Evolutionary conservation across 1,140 invertebrate species (phyloP), one percentile per base, ranked within the genome.

Genomic region (Drosophila setifemur): DNA sequence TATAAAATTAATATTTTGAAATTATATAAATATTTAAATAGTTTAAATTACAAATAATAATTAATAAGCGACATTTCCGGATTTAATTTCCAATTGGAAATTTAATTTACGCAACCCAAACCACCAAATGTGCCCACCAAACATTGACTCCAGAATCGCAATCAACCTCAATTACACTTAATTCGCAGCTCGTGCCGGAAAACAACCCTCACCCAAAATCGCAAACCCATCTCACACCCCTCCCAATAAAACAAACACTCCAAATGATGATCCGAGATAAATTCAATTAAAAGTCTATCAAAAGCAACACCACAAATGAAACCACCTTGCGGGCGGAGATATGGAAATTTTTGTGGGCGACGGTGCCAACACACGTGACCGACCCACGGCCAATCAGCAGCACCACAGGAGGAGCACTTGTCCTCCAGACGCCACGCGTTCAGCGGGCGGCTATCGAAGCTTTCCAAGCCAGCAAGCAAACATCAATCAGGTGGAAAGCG

Each of bases 401-500:
- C n/a, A n/a, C n/a, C n/a, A n/a, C n/a, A 19, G n/a, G 33, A 61
- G 54, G 26, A 45, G 67, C 68, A 58, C 78, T 70, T 77, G 63
- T 77, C 49, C 40, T 53, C 39, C 43, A 37, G 33, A 37, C 33
- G 69, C 49, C 78, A 85, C 78, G 73, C 69, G 79, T 25, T 54
- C 11, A 12, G 40, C 55, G 28, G 31, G 19, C 37, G 45, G 33
- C 33, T 12, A 11, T n/a, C 12, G 18, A 4, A 61, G 61, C 71
- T 81, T 54, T 33, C 33, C 52, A 19, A 35, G 47, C 43, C 37
- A 21, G 44, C 33, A 54, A 37, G 40, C 29, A 66, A 53, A 70
- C 42, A 63, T 74, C 69, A 83, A 83, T 83, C 79, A 85, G 79
- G 79, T 85, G 79, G 47, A 70, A 57, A 48, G 45, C 35, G 40